Evolutionary conservation across 2,797 vertebrate species (phyloP), one percentile per base, ranked within the genome.

Genomic region (Phylloscopus collybita): DNA sequence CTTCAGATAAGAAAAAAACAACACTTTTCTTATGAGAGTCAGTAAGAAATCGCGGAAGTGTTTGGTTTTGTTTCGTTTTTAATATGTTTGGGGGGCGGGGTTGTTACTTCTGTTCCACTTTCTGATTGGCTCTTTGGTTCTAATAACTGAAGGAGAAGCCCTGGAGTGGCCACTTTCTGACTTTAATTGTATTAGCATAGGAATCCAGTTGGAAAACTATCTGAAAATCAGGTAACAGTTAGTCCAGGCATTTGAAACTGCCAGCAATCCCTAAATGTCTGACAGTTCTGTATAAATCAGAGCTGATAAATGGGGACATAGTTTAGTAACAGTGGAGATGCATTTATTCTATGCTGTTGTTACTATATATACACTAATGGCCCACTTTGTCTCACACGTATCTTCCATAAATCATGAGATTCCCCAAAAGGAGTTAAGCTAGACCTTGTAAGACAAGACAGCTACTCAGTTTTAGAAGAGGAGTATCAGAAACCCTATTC

Each of bases 1-100:
- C 5, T 85, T 79, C 72, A 95, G 82, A 86, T 80, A 86, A 92
- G 34, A 16, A 76, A 89, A 83, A 66, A 6, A 2, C 17, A 64
- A 7, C 1, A 36, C 56, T 86, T 90, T 69, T 71, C 27, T 51
- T 57, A 38, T 13, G 4, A 78, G 2, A 40, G 4, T 81, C 25
- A 36, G 23, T 57, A 60, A 76, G 51, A 80, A 62, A 57, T 9
- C 23, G 36, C 59, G 40, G 75, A 36, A n/a, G 19, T 30, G 21
- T 73, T 66, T 1, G 11, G 3, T 0, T 27, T 17, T 44, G 4
- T 38, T 38, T 64, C 27, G 8, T 4, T 30, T 19, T 61, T 57
- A 18, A 3, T 23, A 27, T 25, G 13, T 32, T 61, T 61, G 11
- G 5, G 9, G 19, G 19, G 44, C 7, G 7, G 19, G 18, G 30